Conservation (phyloP, 2,888 invertebrate genomes). For the Aproaerema taeniolella region DNA sequence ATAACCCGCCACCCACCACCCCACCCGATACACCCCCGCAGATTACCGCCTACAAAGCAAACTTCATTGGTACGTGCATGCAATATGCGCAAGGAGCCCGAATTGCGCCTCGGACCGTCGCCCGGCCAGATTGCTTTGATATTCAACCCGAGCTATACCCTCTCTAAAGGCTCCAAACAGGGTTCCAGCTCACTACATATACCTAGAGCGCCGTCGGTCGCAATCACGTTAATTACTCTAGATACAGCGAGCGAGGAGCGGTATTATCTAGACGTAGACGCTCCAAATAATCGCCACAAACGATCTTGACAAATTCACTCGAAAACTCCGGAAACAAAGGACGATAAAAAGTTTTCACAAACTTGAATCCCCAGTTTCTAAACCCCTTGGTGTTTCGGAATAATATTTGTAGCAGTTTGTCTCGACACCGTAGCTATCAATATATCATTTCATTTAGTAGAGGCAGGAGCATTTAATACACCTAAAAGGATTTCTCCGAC, state of each 20-base stretch:
- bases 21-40: slow-evolving; percentile 66
- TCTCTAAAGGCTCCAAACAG: slow-evolving; percentile 47
- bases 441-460: no score
- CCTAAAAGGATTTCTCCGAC: no score
- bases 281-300: slow-evolving; percentile 10
- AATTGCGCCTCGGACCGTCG: slow-evolving; percentile 60
- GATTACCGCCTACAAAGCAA: slow-evolving; percentile 78
- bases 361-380: slow-evolving; percentile 1
- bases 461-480: no score
- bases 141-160: slow-evolving; percentile 47
- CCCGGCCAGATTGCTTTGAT: slow-evolving; percentile 66
- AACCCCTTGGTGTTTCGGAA: no score
- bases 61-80: slow-evolving; percentile 77
- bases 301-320: slow-evolving; percentile 7
- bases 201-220: slow-evolving; percentile 25
- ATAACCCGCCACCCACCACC: slow-evolving; percentile 67
- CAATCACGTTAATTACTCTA: slow-evolving; percentile 61
- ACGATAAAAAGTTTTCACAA: slow-evolving; percentile 4
- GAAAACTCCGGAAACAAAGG: slow-evolving; percentile 4
- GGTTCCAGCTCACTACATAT: slow-evolving; percentile 28
- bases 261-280: slow-evolving; percentile 25
- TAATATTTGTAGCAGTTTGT: no score
- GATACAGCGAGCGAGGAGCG: slow-evolving; percentile 27
- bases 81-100: slow-evolving; percentile 76
- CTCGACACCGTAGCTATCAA: no score